Percentiles rank a stretch among this genome's conserved stretches.
These are phyloP conservation scores for Nomada hirtipes DNA, from an alignment of 2,888 invertebrate species.

Conservation along the genomic window DNA sequence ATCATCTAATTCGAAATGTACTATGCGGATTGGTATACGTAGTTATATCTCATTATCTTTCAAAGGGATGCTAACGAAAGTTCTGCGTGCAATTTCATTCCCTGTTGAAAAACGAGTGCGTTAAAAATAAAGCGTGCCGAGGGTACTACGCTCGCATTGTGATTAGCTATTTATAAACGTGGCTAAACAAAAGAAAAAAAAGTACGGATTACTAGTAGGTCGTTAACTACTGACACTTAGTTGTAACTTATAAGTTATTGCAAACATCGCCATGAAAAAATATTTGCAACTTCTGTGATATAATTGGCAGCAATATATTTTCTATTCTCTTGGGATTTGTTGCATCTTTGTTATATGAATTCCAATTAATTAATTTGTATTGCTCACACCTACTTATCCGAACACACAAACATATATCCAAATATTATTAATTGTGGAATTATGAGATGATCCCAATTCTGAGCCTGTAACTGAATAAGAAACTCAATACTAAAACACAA, in stretches of 20 bases:
- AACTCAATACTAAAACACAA: no score
- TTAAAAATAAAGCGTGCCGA: conserved; percentile 1
- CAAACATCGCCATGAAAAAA: not conserved
- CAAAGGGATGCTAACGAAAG: conserved; percentile 6
- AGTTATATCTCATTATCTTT: not conserved
- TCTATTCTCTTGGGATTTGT: not conserved
- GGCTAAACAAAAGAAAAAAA: not conserved
- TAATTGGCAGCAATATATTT: not conserved
- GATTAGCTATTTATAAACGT: conserved; percentile 21
- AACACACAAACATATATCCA: no score
- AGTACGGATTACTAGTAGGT: not conserved
- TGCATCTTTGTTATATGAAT: no score
- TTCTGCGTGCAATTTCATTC: conserved; percentile 4
- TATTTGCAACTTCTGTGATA: not conserved
- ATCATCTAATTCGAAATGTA: not conserved
- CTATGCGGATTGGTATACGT: conserved; percentile 16
- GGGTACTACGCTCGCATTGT: not conserved
- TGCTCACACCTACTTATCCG: no score
- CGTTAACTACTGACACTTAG: not conserved
- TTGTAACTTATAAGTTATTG: not conserved
- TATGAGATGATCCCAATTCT: no score
- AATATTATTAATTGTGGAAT: no score
- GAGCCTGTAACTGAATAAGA: no score
- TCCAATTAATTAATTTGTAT: no score
- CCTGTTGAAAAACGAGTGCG: not conserved